Base-by-base conservation (phyloP, 2,888 invertebrate species). In the Mythimna lalbum region DNA sequence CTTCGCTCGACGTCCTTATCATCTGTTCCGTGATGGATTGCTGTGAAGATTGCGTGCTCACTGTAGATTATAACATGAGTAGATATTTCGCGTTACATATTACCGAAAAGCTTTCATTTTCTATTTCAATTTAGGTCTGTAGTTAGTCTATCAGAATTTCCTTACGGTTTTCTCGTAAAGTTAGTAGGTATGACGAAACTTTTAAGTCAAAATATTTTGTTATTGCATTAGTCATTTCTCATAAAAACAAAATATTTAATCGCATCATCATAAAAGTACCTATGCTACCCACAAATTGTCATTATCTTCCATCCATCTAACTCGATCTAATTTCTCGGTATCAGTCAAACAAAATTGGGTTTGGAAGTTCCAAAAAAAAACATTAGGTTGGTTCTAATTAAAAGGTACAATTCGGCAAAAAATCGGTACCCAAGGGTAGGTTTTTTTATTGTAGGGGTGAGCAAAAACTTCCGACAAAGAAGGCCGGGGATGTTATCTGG, bases 391-490 rank as follows among this genome's bases (percentile, higher is more conserved):
- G 82, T 85, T 87, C 93, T 95, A 96, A 95, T 96, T 95, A 94
- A 94, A 94, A 93, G 92, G 91, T 92, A 90, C 90, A 83, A 78
- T 85, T 90, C 84, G 81, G 90, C 92, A 94, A 95, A 95, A 95
- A 95, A 92, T 14, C 76, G 69, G 78, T 87, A 87, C 90, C 90
- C 87, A 78, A 89, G 92, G 93, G 94, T 91, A 90, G 91, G 88
- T 88, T 85, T 91, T 92, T 87, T 92, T 93, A 91, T 90, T 90
- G 72, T 33, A 33, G 84, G 87, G 90, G 84, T 88, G 81, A 80
- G 84, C 88, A 93, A 94, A 94, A 95, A 94, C 87, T 89, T 86
- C 95, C 95, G 95, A 93, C 95, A 95, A 95, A 95, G 93, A 71
- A 73, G 73, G 84, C 88, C 87, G 85, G 85, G 81, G 79, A 79